Evolutionary conservation across 2,113 vertebrate genomes (phyloP), one percentile per base, ranked within the genome.

Genomic region (Anolis carolinensis): DNA sequence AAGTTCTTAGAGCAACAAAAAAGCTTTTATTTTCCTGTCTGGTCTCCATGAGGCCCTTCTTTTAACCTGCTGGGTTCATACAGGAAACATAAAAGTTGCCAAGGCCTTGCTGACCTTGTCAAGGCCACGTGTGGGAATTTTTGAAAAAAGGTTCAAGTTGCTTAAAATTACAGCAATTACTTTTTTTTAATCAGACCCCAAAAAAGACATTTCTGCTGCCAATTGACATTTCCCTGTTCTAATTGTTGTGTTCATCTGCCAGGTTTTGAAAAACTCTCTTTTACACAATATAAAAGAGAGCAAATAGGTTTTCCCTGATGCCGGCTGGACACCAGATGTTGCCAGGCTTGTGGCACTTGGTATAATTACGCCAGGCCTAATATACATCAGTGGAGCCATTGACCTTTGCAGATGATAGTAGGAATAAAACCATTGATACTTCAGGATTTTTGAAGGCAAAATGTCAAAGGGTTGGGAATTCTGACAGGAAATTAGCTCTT

Each of bases 121-220:
- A 97, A 97, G 96, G 97, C 97, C 97, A 95, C 97, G 97, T 96
- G 96, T 97, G 97, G 96, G 96, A 97, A 98, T 98, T 98, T 97
- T 95, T 95, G 96, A 96, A 97, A 34, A 96, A 96, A 97, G 91
- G 97, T 96, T 97, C 96, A 96, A 95, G 95, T 96, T 97, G 95
- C 96, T 97, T 97, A 95, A 98, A 98, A 98, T 98, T 98, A 97
- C 95, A 96, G 95, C 97, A 98, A 97, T 98, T 98, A 97, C 96
- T 95, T 32, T 34, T 36, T 36, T 32, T 16, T 0, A 11, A 27
- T 23, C 32, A 97, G 74, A 97, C 97, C 97, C 98, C 97, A 95
- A 97, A 96, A 90, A 88, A 97, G 96, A 96, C 82, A 86, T 91
- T 63, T 9, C 65, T 92, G 91, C 88, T 88, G 89, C 86, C 92